Evolutionary conservation across 2,113 vertebrate species (phyloP).

Genomic region (Capreolus pygargus): DNA sequence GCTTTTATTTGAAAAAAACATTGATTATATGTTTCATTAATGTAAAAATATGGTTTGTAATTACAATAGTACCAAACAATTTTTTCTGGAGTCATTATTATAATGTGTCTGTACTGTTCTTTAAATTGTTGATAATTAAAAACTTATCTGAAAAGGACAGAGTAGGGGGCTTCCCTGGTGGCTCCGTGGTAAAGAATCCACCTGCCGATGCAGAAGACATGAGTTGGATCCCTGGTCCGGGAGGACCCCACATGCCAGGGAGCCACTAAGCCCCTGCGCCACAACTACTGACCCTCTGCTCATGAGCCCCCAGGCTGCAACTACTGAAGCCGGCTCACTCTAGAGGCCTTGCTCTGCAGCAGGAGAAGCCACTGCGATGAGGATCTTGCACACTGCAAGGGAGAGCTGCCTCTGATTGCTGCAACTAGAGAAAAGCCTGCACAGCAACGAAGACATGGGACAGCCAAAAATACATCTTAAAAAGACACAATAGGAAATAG

Average conservation of each 20-base stretch:
- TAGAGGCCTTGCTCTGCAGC: not conserved
- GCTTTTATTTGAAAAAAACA: not conserved
- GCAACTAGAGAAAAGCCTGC: not conserved
- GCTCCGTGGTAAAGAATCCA: not conserved
- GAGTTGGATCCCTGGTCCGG: not conserved
- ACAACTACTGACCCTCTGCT: not conserved
- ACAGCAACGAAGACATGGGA: not conserved
- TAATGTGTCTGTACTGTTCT: not conserved
- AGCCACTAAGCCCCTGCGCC: not conserved
- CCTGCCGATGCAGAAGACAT: not conserved
- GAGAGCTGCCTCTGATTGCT: not conserved
- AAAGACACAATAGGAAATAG: constrained; percentile 3
- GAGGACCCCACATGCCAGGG: not conserved
- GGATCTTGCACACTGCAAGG: not conserved
- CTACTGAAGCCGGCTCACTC: not conserved
- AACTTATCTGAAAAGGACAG: constrained; percentile 11
- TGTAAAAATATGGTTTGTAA: constrained; percentile 10
- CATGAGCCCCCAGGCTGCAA: not conserved
- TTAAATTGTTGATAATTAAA: constrained; percentile 17
- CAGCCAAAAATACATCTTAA: not conserved
- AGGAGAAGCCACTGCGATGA: not conserved
- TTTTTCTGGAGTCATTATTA: constrained; percentile 1
- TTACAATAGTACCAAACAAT: not conserved
- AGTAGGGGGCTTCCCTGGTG: not conserved
- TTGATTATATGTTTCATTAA: not conserved